Evolutionary conservation across 2,797 vertebrate genomes (phyloP), one percentile per base, ranked within the genome.

Genomic region (Novumbra hubbsi): DNA sequence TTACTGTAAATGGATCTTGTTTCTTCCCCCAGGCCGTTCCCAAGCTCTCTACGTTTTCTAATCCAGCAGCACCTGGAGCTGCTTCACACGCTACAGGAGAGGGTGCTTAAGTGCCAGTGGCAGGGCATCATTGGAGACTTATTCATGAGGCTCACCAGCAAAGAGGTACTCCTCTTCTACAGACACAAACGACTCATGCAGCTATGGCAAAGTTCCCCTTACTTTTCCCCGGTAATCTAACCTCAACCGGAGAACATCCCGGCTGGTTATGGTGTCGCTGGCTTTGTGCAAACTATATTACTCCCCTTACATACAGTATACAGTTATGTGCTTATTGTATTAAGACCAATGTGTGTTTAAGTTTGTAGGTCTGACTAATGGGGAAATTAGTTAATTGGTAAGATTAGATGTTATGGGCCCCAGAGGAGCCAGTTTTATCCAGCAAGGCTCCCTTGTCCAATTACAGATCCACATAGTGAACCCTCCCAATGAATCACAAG

Each of bases 111-210:
- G 86, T 95, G 95, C 92, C 96, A 98, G 81, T 95, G 96, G 88
- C 96, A 97, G 91, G 95, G 97, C 87, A 96, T 99, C 84, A 94
- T 99, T 86, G 98, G 98, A 87, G 98, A 99, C 83, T 93, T 99
- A 83, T 99, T 99, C 84, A 95, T 99, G 85, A 96, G 95, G 84
- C 87, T 99, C 85, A 96, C 96, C 65, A 97, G 96, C 71, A 97
- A 96, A 91, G 97, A 98, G 92, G 98, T 98, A 78, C 67, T n/a
- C n/a, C 16, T 16, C 15, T 17, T 16, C 9, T n/a, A 38, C 48
- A 52, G 21, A 67, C 28, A 28, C 60, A 41, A 16, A 60, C 5
- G 1, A n/a, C 28, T 16, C 55, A 57, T 24, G 55, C n/a, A 57
- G 55, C 21, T 3, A 57, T 24, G 21, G n/a, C n/a, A 6, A 57